These are phyloP conservation scores for Rhipidura dahli DNA, from an alignment of 2,113 vertebrate species.

Conservation along the genomic window DNA sequence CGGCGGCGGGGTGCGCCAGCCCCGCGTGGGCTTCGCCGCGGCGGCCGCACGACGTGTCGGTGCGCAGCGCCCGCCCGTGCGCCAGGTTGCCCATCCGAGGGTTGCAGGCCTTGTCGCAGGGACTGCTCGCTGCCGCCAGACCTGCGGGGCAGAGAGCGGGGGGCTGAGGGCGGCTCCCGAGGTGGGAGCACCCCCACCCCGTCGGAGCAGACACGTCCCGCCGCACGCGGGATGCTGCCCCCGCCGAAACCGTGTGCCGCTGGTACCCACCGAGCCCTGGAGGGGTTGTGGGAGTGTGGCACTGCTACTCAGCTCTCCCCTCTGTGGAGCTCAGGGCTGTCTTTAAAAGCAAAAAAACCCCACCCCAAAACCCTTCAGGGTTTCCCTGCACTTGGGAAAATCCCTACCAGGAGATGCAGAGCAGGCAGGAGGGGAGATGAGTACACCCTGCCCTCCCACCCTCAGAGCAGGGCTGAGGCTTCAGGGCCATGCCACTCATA, in stretches of 20 bases:
- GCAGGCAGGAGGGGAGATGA: background rate
- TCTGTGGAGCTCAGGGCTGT: fast-evolving
- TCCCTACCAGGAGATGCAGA: background rate
- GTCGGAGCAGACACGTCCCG: fast-evolving
- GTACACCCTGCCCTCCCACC: fast-evolving
- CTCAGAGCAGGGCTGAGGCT: background rate
- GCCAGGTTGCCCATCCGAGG: constrained; percentile 94
- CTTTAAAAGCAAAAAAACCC: background rate
- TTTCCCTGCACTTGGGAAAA: background rate
- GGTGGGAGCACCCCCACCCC: fast-evolving
- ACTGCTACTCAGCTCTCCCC: background rate
- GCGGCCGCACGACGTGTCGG: constrained; percentile 84
- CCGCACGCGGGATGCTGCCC: background rate
- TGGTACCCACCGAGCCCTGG: fast-evolving
- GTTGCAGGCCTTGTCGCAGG: constrained; percentile 91
- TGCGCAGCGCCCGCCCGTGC: constrained; percentile 81
- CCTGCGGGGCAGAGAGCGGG: constrained; percentile 47
- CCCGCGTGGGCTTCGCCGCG: constrained; percentile 68
- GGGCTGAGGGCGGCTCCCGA: fast-evolving
- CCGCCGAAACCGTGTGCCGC: fast-evolving
- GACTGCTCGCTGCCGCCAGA: constrained; percentile 66
- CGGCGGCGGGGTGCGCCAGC: constrained; percentile 81
- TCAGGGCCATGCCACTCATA: background rate
- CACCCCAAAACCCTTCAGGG: background rate
- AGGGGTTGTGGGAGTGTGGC: fast-evolving